Percentiles rank a stretch among this genome's conserved stretches.
Conservation (phyloP, 2,113 vertebrate species). For the Hystrix brachyura region DNA sequence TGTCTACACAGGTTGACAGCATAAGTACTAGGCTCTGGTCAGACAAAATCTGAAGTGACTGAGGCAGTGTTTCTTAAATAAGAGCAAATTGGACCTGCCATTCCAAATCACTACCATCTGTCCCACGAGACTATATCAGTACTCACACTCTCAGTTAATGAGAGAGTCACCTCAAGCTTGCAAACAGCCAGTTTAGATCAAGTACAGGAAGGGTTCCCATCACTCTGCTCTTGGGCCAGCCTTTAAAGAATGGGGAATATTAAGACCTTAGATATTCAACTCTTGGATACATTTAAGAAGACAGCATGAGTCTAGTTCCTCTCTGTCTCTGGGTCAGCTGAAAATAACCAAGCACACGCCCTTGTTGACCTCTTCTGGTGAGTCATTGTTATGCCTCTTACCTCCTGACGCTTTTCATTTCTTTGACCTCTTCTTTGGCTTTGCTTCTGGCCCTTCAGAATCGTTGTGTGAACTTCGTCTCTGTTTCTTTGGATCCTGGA, state of each 20-base stretch:
- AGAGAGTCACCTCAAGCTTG: conserved; percentile 25
- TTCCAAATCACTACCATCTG: conserved; percentile 59
- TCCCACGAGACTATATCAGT: conserved; percentile 11
- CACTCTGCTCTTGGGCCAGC: not conserved
- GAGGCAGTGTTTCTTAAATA: conserved; percentile 68
- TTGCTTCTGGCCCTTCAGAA: not conserved
- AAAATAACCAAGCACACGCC: not conserved
- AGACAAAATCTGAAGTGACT: conserved; percentile 70
- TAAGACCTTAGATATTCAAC: not conserved
- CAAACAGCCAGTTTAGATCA: not conserved
- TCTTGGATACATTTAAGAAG: conserved; percentile 1
- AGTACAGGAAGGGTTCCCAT: not conserved
- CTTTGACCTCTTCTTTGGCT: conserved; percentile 6
- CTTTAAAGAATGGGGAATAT: not conserved
- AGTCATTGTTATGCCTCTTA: not conserved
- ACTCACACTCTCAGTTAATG: not conserved
- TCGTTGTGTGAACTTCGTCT: not conserved
- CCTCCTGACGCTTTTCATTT: not conserved
- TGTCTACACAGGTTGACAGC: conserved; percentile 68
- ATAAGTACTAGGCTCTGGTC: conserved; percentile 64
- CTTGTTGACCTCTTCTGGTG: not conserved
- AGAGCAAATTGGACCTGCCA: conserved; percentile 67
- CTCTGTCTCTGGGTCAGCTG: not conserved
- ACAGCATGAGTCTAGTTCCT: not conserved
- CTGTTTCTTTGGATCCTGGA: conserved; percentile 7